phyloP scores from a whole-genome alignment of 2,113 vertebrate species.

The Hemicordylus capensis region DNA sequence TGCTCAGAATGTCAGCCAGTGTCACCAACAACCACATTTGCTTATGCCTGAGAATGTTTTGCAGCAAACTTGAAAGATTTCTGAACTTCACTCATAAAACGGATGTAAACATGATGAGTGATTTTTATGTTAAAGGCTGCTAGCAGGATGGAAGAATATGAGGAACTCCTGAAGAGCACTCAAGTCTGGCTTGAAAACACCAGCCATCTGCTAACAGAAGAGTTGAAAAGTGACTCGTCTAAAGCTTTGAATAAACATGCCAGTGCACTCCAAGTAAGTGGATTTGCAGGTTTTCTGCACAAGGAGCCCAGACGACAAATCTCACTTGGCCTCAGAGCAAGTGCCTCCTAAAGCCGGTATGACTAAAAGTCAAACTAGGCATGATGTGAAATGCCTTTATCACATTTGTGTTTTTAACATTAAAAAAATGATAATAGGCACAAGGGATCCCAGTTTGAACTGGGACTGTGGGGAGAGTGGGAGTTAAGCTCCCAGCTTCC shows the following conservation, averaged over 20 bases:
- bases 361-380: no score
- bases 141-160: conserved; percentile 84
- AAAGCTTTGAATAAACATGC: conserved; percentile 81
- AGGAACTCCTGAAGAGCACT: conserved; percentile 84
- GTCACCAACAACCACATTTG: no score
- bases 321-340: background rate
- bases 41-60: background rate
- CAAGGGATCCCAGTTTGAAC: no score
- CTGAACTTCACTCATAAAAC: background rate
- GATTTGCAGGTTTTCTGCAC: background rate
- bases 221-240: conserved; percentile 79
- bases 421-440: no score
- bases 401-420: no score
- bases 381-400: no score
- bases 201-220: conserved; percentile 77
- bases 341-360: no score
- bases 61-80: background rate
- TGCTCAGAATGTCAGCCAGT: no score
- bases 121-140: conserved; percentile 76
- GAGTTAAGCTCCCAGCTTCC: no score
- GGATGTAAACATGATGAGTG: background rate
- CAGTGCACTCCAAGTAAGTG: conserved; percentile 81
- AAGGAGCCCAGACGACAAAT: background rate
- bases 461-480: no score
- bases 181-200: conserved; percentile 85